Conservation (phyloP, 2,113 vertebrate species). For the Cervus canadensis region DNA sequence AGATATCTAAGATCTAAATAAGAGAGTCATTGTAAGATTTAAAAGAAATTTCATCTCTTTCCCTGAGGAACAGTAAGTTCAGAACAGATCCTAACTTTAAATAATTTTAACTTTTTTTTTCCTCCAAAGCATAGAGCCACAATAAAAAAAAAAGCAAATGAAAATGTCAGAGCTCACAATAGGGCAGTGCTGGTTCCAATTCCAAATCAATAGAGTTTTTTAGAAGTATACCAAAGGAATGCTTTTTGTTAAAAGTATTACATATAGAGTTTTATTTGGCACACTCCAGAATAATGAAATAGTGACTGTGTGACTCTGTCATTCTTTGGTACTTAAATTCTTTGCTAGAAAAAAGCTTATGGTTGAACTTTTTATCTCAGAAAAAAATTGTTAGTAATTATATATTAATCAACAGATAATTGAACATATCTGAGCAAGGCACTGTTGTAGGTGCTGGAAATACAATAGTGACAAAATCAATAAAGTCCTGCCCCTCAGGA, state of each 20-base stretch:
- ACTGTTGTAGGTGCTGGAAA: background rate
- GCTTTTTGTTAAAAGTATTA: background rate
- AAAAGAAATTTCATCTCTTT: background rate
- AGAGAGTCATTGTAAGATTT: background rate
- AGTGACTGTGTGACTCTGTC: background rate
- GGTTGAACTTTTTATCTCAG: conserved; percentile 12
- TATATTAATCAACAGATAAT: background rate
- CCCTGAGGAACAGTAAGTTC: background rate
- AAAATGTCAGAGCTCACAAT: background rate
- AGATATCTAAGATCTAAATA: background rate
- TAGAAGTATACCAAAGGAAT: background rate
- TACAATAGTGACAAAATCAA: background rate
- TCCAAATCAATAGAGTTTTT: background rate
- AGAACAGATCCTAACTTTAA: conserved; percentile 13
- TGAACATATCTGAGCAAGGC: background rate
- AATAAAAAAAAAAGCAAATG: background rate
- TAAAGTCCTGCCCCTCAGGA: background rate
- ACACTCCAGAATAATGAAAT: background rate
- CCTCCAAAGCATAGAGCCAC: background rate
- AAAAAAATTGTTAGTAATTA: background rate
- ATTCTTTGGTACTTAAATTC: conserved; percentile 1
- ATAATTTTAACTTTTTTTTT: background rate
- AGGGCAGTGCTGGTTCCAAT: background rate
- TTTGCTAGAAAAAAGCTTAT: background rate
- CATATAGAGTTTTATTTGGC: background rate